A percentile compares a stretch with the other conserved stretches of the same genome.
Evolutionary conservation across 2,113 vertebrate genomes (phyloP).

Genomic region (Paedocypris sp.): DNA sequence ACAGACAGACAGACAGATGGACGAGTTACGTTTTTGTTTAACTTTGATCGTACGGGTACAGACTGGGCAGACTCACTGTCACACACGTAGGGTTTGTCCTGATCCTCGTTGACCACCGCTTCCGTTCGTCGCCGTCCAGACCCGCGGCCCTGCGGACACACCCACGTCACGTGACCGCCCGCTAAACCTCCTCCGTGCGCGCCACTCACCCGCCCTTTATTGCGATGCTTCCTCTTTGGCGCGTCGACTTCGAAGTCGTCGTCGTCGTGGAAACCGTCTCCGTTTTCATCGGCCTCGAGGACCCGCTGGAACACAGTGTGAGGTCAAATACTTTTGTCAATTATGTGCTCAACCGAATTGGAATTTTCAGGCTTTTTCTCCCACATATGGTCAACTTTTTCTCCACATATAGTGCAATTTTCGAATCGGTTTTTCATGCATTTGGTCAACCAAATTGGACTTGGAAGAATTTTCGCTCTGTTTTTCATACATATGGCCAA

Average conservation of each 20-base stretch:
- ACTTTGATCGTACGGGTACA: too few species aligned
- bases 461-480: too few species aligned
- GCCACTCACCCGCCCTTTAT: conserved; percentile 82
- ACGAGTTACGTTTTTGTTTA: too few species aligned
- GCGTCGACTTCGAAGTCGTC: conserved; percentile 91
- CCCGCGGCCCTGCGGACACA: conserved; percentile 70
- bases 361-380: too few species aligned
- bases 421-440: too few species aligned
- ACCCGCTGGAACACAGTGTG: conserved; percentile 70
- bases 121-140: conserved; percentile 82
- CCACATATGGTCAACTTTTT: too few species aligned
- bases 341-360: too few species aligned
- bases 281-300: conserved; percentile 91
- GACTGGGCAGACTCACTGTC: conserved; percentile 99
- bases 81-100: conserved; percentile 97
- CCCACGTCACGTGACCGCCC: not conserved
- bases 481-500: too few species aligned
- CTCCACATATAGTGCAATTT: too few species aligned
- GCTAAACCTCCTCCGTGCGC: not conserved
- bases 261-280: conserved; percentile 85
- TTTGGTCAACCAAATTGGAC: too few species aligned
- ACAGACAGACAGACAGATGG: too few species aligned
- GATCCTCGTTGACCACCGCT: conserved; percentile 74
- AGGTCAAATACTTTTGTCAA: too few species aligned
- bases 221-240: conserved; percentile 90